These are phyloP conservation scores for Stramonita haemastoma DNA, from an alignment of 2,888 invertebrate genomes.

Conservation along the genomic window DNA sequence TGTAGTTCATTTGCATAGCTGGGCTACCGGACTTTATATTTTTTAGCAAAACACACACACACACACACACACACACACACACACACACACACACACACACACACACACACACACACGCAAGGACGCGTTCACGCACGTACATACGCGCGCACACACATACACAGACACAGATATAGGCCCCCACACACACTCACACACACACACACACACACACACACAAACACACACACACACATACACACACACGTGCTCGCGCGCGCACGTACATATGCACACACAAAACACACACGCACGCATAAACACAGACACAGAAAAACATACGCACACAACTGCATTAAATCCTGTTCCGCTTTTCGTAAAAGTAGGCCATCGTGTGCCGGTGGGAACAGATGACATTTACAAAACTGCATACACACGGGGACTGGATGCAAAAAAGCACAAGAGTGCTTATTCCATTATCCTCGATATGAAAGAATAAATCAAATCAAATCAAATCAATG, in stretches of 20 bases:
- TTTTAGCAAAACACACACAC: neutral
- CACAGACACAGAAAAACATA: neutral
- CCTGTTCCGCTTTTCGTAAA: neutral
- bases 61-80: neutral
- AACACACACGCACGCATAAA: too few relatives aligned
- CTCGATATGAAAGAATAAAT: too few relatives aligned
- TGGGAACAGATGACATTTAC: too few relatives aligned
- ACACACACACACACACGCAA: neutral
- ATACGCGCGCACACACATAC: neutral
- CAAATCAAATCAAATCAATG: neutral
- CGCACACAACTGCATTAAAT: neutral
- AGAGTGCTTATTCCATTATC: too few relatives aligned
- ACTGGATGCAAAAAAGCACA: too few relatives aligned
- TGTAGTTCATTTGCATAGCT: neutral
- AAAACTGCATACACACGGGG: too few relatives aligned
- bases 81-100: neutral
- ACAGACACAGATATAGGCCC: neutral
- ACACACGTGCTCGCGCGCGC: neutral
- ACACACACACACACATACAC: neutral
- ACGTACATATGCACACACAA: neutral
- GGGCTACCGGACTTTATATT: neutral
- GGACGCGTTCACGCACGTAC: neutral
- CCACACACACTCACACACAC: neutral
- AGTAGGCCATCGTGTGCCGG: too few relatives aligned
- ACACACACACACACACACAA: conserved; percentile 9